Evolutionary conservation across 2,797 vertebrate species (phyloP).

Genomic region (Nannoperca australis): DNA sequence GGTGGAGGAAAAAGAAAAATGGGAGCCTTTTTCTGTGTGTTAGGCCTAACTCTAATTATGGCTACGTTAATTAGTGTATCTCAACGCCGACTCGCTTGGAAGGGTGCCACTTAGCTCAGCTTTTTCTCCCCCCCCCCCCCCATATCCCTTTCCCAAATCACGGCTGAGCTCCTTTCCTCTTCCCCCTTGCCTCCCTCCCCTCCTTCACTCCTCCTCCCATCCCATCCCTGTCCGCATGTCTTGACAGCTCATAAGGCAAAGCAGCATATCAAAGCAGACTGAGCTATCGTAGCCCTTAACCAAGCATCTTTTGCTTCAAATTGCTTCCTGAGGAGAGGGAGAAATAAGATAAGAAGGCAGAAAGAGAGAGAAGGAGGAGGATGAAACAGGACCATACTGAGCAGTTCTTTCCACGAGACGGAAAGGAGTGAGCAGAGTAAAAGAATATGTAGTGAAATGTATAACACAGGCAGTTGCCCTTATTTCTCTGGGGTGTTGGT

Average conservation of each 20-base stretch:
- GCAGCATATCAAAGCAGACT: slow-evolving; percentile 76
- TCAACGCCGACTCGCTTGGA: slow-evolving; percentile 72
- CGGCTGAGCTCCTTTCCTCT: slow-evolving; percentile 27
- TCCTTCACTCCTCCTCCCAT: slow-evolving; percentile 32
- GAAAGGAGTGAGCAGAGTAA: slow-evolving; percentile 26
- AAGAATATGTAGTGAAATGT: slow-evolving; percentile 39
- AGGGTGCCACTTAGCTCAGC: slow-evolving; percentile 75
- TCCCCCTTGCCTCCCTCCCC: not conserved
- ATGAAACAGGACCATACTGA: slow-evolving; percentile 42
- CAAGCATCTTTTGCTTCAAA: slow-evolving; percentile 78
- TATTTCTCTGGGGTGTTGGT: slow-evolving; percentile 47
- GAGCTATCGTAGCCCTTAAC: slow-evolving; percentile 74
- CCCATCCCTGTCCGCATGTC: slow-evolving; percentile 54
- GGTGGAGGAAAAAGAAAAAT: slow-evolving; percentile 29
- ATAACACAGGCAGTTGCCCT: slow-evolving; percentile 24
- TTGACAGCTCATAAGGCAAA: slow-evolving; percentile 82
- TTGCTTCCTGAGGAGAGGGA: slow-evolving; percentile 72
- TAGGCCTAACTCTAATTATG: slow-evolving; percentile 82
- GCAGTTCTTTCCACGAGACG: slow-evolving; percentile 26
- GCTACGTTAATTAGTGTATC: slow-evolving; percentile 84
- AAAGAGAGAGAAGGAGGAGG: slow-evolving; percentile 28
- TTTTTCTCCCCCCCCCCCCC: slow-evolving; percentile 39
- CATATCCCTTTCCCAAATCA: slow-evolving; percentile 51
- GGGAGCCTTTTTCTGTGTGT: slow-evolving; percentile 71
- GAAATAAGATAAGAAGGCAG: slow-evolving; percentile 61